phyloP scores from a whole-genome alignment of 2,113 vertebrate genomes.

The Amia ocellicauda region DNA sequence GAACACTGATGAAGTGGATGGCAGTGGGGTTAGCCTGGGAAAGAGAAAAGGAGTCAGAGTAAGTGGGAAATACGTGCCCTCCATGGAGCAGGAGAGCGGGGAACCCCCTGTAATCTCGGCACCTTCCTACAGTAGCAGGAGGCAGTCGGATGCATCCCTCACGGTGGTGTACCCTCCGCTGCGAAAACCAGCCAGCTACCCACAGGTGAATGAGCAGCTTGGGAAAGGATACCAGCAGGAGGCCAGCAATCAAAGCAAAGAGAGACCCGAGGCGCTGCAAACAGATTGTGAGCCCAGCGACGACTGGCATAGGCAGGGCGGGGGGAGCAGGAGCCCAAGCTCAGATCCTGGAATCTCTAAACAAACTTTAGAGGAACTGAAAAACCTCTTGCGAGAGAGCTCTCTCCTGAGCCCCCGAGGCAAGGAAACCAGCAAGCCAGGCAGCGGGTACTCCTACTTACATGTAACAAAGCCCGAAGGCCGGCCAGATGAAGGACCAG shows the following conservation, averaged over 20 bases:
- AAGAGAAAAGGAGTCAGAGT: slow-evolving; percentile 67
- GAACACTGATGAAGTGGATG: slow-evolving; percentile 73
- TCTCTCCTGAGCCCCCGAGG: slow-evolving; percentile 39
- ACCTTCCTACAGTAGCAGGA: slow-evolving; percentile 30
- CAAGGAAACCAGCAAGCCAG: slow-evolving; percentile 30
- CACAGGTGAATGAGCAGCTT: slow-evolving; percentile 6
- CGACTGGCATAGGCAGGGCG: slow-evolving; percentile 6
- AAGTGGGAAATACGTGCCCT: slow-evolving; percentile 41
- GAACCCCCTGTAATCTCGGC: slow-evolving; percentile 44
- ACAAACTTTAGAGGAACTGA: slow-evolving; percentile 69
- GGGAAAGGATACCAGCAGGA: slow-evolving; percentile 26
- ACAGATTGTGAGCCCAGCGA: rapidly evolving
- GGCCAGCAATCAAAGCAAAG: slow-evolving; percentile 11
- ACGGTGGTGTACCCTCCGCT: slow-evolving; percentile 29
- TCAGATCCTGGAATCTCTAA: slow-evolving; percentile 48
- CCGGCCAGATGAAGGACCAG: slow-evolving; percentile 44
- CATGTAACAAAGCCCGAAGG: slow-evolving; percentile 36
- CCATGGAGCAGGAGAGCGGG: slow-evolving; percentile 57
- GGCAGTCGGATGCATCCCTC: slow-evolving; percentile 31
- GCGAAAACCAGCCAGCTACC: slow-evolving; percentile 33
- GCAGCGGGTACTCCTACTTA: slow-evolving; percentile 37
- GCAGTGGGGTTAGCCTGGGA: slow-evolving; percentile 63
- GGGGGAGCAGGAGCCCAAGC: slow-evolving; percentile 23
- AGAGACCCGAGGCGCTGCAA: not conserved
- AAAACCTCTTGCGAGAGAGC: slow-evolving; percentile 61